A percentile compares a stretch with the other conserved stretches of the same genome.
Evolutionary conservation across 1,140 invertebrate species (phyloP).

Genomic region (Dendrolimus punctatus): DNA sequence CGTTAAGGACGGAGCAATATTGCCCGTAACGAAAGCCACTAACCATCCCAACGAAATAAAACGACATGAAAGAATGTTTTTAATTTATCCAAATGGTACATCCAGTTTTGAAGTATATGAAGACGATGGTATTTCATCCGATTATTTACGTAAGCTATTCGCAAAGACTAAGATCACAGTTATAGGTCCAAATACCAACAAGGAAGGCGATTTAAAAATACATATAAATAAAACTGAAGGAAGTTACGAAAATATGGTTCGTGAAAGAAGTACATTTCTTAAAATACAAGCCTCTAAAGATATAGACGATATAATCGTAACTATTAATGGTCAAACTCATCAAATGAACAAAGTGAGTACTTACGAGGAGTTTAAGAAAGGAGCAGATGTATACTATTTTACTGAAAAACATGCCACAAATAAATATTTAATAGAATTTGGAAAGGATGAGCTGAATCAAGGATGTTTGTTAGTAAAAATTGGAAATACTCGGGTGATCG

Average conservation of each 20-base stretch:
- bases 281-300: slow-evolving; percentile 37
- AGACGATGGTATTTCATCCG: slow-evolving; percentile 47
- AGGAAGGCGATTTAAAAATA: slow-evolving; percentile 31
- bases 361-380: slow-evolving; percentile 29
- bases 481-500: slow-evolving; percentile 34
- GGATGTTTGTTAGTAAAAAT: slow-evolving; percentile 46
- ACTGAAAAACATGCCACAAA: slow-evolving; percentile 38
- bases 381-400: slow-evolving; percentile 34
- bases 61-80: slow-evolving; percentile 39
- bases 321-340: slow-evolving; percentile 29
- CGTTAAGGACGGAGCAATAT: slow-evolving; percentile 55
- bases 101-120: slow-evolving; percentile 44
- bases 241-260: slow-evolving; percentile 32
- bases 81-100: slow-evolving; percentile 42
- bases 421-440: slow-evolving; percentile 34
- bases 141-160: slow-evolving; percentile 34
- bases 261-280: slow-evolving; percentile 40
- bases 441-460: slow-evolving; percentile 21
- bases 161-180: slow-evolving; percentile 38
- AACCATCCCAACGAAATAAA: slow-evolving; percentile 52
- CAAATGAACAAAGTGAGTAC: slow-evolving; percentile 27
- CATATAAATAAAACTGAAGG: slow-evolving; percentile 40
- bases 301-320: slow-evolving; percentile 26
- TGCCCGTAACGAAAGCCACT: slow-evolving; percentile 48
- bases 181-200: slow-evolving; percentile 27